Conservation (phyloP, 2,888 invertebrate genomes). For the Platycheirus rosarum region DNA sequence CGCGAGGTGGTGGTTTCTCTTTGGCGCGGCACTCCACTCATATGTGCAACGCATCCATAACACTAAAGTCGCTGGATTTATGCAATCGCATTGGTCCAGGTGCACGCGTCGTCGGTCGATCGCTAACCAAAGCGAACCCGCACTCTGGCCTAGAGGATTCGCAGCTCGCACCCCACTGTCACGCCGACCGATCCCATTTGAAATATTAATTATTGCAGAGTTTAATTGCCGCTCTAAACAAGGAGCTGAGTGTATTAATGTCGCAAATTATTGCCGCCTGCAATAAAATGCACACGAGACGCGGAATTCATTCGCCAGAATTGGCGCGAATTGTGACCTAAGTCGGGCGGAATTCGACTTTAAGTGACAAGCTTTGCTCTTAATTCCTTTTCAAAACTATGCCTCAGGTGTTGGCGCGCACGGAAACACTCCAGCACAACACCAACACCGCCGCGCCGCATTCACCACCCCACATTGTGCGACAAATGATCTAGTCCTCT, state of each 20-base stretch:
- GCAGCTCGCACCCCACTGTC: not conserved
- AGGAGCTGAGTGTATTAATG: conserved; percentile 71
- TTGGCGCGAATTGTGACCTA: conserved; percentile 51
- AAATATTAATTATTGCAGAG: conserved; percentile 69
- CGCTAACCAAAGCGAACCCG: conserved; percentile 22
- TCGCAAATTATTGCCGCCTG: conserved; percentile 64
- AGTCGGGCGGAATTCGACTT: conserved; percentile 57
- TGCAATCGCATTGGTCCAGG: conserved; percentile 60
- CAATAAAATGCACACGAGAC: conserved; percentile 43
- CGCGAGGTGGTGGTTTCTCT: conserved; percentile 25
- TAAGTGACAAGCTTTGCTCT: conserved; percentile 30
- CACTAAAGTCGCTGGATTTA: conserved; percentile 56
- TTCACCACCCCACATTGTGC: conserved; percentile 1
- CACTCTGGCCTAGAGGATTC: conserved; percentile 9
- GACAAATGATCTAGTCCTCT: conserved; percentile 61
- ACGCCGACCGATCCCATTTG: conserved; percentile 18
- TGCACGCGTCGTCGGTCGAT: conserved; percentile 30
- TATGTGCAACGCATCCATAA: conserved; percentile 56
- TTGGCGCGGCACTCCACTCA: not conserved
- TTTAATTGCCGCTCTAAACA: conserved; percentile 69
- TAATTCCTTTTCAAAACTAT: conserved; percentile 20
- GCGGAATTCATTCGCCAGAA: conserved; percentile 32
- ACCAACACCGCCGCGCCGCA: not conserved
- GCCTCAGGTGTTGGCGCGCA: conserved; percentile 51
- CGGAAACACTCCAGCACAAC: not conserved